These are phyloP conservation scores for Eleginops maclovinus DNA, from an alignment of 2,113 vertebrate species.

Conservation along the genomic window DNA sequence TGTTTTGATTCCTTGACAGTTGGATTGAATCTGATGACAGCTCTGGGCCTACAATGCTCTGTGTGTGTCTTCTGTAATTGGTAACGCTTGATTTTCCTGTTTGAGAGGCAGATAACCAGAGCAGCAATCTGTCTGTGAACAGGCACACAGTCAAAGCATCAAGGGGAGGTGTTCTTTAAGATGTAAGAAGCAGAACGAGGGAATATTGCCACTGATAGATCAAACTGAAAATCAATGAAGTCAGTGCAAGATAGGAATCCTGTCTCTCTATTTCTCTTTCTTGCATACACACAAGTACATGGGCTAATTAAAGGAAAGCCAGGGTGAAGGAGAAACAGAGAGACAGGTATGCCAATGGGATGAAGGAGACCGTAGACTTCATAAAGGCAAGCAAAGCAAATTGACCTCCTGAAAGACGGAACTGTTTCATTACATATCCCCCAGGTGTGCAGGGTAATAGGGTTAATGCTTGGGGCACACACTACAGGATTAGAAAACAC, in stretches of 20 bases:
- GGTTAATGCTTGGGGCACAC: slow-evolving; percentile 71
- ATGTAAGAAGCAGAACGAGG: slow-evolving; percentile 29
- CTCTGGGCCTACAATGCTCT: slow-evolving; percentile 41
- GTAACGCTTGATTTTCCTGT: slow-evolving; percentile 69
- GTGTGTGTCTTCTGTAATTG: slow-evolving; percentile 73
- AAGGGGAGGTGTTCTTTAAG: slow-evolving; percentile 31
- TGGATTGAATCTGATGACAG: slow-evolving; percentile 68
- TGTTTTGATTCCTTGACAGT: slow-evolving; percentile 71
- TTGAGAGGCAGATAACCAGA: slow-evolving; percentile 62
- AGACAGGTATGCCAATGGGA: slow-evolving; percentile 62
- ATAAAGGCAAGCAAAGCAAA: slow-evolving; percentile 72
- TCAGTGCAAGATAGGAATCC: slow-evolving; percentile 36
- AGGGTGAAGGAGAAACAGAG: slow-evolving; percentile 49
- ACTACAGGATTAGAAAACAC: slow-evolving; percentile 65
- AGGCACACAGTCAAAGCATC: slow-evolving; percentile 65
- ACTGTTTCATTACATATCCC: slow-evolving; percentile 78
- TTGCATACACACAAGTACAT: slow-evolving; percentile 25
- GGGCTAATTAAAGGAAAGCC: slow-evolving; percentile 68
- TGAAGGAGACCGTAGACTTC: slow-evolving; percentile 70
- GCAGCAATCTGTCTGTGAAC: slow-evolving; percentile 57
- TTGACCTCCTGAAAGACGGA: slow-evolving; percentile 79
- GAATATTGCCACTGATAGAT: slow-evolving; percentile 65
- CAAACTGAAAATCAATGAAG: slow-evolving; percentile 68
- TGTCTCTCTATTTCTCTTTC: slow-evolving; percentile 28
- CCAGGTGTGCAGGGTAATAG: slow-evolving; percentile 69